Evolutionary conservation across 2,113 vertebrate genomes (phyloP), one percentile per base, ranked within the genome.

Genomic region (Beaufortia kweichowensis): DNA sequence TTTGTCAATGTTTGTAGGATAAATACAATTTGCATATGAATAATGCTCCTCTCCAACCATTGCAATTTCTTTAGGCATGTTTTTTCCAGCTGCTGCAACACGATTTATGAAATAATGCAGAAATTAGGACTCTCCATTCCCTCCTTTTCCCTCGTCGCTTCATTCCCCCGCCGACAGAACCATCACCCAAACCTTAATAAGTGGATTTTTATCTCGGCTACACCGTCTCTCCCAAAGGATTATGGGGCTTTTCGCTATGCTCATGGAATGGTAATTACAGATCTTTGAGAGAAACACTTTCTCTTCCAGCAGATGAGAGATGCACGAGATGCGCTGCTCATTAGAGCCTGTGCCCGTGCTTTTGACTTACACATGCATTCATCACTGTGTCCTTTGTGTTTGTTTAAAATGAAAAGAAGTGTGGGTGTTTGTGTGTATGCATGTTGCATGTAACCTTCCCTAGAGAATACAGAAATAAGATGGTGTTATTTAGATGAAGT

Each of bases 171-270:
- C 39, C 12, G 82, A 64, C 71, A 74, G 55, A 59, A 81, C 83
- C 60, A 75, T 76, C 73, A 68, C 61, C 67, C 76, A 77, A 69
- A 80, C 78, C 68, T 87, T 88, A 88, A 88, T 90, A 87, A 89
- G 79, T 85, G 83, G 88, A 90, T 90, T 89, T 89, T 87, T 89
- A 88, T 90, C 84, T 85, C 82, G 1, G 76, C 82, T 81, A 76
- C 86, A 81, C 77, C 67, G 77, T 79, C 71, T 39, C 80, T 85
- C 85, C 86, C 86, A 80, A 79, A 86, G 84, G 86, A 88, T 88
- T 88, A 84, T 83, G 80, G 75, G 82, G 53, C 43, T 84, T 83
- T 75, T 48, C 48, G 41, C 79, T 80, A 19, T 76, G 79, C 79
- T 77, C 75, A 74, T 57, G 66, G 81, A 85, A 85, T 85, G 59